Conservation (phyloP, 2,888 invertebrate genomes). For the Caenorhabditis sulstoni region DNA sequence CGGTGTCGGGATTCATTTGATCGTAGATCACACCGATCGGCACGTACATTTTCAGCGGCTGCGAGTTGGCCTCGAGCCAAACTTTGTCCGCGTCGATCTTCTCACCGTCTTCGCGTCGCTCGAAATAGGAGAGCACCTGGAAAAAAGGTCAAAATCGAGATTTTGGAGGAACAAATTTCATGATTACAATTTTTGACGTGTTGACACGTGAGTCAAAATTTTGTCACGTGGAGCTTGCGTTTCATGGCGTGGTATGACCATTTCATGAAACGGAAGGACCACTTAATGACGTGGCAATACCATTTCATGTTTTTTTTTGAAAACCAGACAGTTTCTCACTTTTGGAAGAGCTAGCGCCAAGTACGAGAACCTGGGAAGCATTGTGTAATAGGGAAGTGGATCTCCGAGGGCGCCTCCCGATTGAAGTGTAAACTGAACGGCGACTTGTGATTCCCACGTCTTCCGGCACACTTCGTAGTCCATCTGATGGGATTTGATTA, state of each 20-base stretch:
- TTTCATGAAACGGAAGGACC: neutral
- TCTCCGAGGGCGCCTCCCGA: conserved; percentile 86
- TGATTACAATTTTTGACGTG: neutral
- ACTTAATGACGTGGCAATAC: neutral
- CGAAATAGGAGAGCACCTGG: conserved; percentile 53
- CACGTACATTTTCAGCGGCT: conserved; percentile 82
- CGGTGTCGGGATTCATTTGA: conserved; percentile 83
- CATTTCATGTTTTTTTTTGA: neutral
- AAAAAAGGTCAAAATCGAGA: neutral
- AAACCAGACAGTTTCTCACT: conserved; percentile 18
- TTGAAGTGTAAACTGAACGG: conserved; percentile 92
- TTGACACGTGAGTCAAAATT: too few relatives aligned
- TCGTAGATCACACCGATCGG: conserved; percentile 93
- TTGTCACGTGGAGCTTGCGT: too few relatives aligned
- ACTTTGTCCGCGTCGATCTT: conserved; percentile 63
- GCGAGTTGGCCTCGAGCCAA: conserved; percentile 73
- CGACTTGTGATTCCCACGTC: conserved; percentile 95
- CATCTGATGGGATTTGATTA: too few relatives aligned
- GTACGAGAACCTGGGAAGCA: conserved; percentile 77
- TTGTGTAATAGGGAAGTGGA: conserved; percentile 70
- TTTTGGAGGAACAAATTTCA: neutral
- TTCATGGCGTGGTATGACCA: neutral
- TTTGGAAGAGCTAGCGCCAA: conserved; percentile 74
- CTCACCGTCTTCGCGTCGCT: conserved; percentile 55
- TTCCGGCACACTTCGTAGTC: conserved; percentile 95